Evolutionary conservation across 2,113 vertebrate genomes (phyloP).

Genomic region (Planiliza haematocheilus): DNA sequence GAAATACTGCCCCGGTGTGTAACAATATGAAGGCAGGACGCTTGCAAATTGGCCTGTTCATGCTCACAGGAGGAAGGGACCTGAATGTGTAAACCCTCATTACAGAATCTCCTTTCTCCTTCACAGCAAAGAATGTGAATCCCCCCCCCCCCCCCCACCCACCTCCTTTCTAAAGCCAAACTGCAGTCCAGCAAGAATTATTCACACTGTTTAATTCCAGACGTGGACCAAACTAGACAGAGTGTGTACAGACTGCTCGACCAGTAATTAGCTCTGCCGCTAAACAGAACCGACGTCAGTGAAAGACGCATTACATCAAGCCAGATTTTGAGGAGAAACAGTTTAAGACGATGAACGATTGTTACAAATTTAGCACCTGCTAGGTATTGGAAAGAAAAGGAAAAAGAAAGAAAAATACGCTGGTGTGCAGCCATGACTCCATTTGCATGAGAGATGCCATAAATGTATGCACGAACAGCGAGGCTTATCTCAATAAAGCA

Average conservation of each 20-base stretch:
- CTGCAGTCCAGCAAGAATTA: constrained; percentile 60
- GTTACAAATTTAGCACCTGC: constrained; percentile 62
- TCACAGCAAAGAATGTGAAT: constrained; percentile 45
- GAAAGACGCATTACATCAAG: constrained; percentile 32
- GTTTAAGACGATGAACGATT: constrained; percentile 55
- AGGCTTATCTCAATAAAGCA: constrained; percentile 75
- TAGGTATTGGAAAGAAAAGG: constrained; percentile 23
- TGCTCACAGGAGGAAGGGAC: constrained; percentile 62
- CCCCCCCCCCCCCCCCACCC: too few species aligned
- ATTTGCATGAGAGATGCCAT: constrained; percentile 59
- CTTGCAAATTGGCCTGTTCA: constrained; percentile 58
- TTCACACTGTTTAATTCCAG: constrained; percentile 70
- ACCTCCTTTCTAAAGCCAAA: constrained; percentile 34
- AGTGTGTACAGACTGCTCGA: constrained; percentile 59
- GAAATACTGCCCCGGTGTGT: constrained; percentile 62
- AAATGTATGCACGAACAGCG: constrained; percentile 33
- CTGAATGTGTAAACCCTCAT: constrained; percentile 70
- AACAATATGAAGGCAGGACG: constrained; percentile 56
- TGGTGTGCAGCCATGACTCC: constrained; percentile 48
- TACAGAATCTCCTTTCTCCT: constrained; percentile 61
- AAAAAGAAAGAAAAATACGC: constrained; percentile 19
- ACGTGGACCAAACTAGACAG: constrained; percentile 59
- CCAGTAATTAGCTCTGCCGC: constrained; percentile 66
- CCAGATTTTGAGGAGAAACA: constrained; percentile 39
- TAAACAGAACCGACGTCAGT: constrained; percentile 47